Evolutionary conservation across 2,888 invertebrate species (phyloP).

Genomic region (Brachyptera putata): DNA sequence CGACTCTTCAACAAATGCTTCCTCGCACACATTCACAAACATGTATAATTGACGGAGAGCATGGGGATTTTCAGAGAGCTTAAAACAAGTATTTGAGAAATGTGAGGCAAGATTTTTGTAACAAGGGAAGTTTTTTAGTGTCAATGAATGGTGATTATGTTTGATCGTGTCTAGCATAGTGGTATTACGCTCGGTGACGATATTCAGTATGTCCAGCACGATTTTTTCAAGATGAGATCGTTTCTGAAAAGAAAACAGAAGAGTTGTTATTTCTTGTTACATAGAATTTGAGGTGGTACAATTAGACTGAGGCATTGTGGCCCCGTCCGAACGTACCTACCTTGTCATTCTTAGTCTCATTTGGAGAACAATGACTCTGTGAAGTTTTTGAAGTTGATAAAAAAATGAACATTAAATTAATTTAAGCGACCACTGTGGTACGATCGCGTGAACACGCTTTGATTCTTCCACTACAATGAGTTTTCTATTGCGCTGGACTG

Average conservation of each 20-base stretch:
- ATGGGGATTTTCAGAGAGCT: constrained; percentile 45
- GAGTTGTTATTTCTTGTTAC: too few relatives aligned
- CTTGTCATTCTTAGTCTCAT: too few relatives aligned
- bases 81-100: constrained; percentile 43
- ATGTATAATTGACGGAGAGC: constrained; percentile 44
- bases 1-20: constrained; percentile 36
- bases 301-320: too few relatives aligned
- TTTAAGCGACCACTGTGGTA: too few relatives aligned
- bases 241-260: constrained; percentile 37
- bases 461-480: too few relatives aligned
- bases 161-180: constrained; percentile 9
- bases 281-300: too few relatives aligned
- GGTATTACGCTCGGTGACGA: constrained; percentile 37
- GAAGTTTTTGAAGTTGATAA: too few relatives aligned
- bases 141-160: constrained; percentile 34
- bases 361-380: too few relatives aligned
- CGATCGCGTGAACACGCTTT: too few relatives aligned
- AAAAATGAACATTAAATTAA: too few relatives aligned
- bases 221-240: constrained; percentile 40
- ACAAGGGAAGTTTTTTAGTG: constrained; percentile 40
- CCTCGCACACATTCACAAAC: constrained; percentile 48
- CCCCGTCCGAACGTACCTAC: too few relatives aligned
- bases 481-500: too few relatives aligned
- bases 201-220: constrained; percentile 40
- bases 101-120: constrained; percentile 42